phyloP scores from a whole-genome alignment of 1,140 invertebrate species.

The Drosophila asahinai region DNA sequence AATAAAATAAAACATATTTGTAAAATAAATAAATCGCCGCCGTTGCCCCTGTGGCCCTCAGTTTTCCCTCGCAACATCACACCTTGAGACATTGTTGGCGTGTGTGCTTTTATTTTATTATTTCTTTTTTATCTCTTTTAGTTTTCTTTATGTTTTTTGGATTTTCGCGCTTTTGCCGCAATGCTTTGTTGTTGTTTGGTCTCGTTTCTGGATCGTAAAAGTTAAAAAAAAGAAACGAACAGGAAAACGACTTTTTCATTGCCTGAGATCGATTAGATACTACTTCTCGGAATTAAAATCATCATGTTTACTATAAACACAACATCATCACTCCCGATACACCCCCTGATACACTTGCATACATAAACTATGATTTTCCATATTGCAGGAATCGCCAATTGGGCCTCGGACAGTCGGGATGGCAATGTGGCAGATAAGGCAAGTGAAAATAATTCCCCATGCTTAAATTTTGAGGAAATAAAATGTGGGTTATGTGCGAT shows the following conservation, averaged over 20 bases:
- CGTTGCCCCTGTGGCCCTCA: conserved; percentile 13
- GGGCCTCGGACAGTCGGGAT: conserved; percentile 82
- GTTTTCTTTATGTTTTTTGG: conserved; percentile 23
- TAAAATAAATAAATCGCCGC: conserved; percentile 72
- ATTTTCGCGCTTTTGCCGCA: conserved; percentile 21
- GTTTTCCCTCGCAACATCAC: neutral
- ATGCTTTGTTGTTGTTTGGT: conserved; percentile 32
- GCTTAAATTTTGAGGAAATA: conserved; percentile 14
- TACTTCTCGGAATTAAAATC: conserved; percentile 12
- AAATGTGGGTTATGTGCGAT: conserved; percentile 41
- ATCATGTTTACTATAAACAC: conserved; percentile 22
- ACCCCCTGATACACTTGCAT: neutral
- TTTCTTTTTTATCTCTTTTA: neutral
- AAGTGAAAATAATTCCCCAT: conserved; percentile 50
- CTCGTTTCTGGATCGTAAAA: conserved; percentile 43
- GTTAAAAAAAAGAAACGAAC: too few relatives aligned
- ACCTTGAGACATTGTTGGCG: conserved; percentile 68
- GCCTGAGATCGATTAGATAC: conserved; percentile 38
- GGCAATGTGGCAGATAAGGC: conserved; percentile 84
- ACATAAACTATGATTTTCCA: conserved; percentile 39
- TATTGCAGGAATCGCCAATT: conserved; percentile 83
- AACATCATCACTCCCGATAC: conserved; percentile 2
- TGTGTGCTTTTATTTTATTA: conserved; percentile 4
- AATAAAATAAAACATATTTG: conserved; percentile 78
- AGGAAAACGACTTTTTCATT: conserved; percentile 8